Base-by-base conservation (phyloP, 1,140 invertebrate genomes). In the Cydia pomonella region DNA sequence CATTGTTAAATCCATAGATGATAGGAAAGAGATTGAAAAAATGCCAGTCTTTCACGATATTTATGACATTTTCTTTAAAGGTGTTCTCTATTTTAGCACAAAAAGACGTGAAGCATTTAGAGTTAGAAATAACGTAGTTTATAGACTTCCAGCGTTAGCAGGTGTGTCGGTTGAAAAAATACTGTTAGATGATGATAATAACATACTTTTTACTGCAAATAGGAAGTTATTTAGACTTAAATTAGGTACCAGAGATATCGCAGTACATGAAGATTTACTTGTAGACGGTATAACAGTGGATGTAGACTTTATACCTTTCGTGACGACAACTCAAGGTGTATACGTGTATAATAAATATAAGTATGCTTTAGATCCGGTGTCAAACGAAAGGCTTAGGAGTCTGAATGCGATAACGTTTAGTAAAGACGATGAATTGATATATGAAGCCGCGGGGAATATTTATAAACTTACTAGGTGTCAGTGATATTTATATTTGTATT, bases 271-370 rank as follows among this genome's bases (percentile, higher is more conserved):
- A n/a, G 21, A 29, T 16, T 25, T 27, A 9, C 13, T 27, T 0
- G 72, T 73, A 21, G 50, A 50, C 13, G 44, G 23, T 12, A 29
- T 73, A 9, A 27, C 44, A 7, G 41, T 44, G 12, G 50, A 73
- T 29, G 25, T 3, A 1, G 18, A 73, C 16, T 50, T 29, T 9
- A 73, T 53, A 1, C 44, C 72, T 9, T 73, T 27, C 29, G 27
- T 73, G 16, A 44, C 44, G 3, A 53, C 72, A 0, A 50, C 44
- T 0, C 23, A 73, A 53, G 72, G 72, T 1, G 21, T 73, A 7
- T 73, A 73, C 18, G 72, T 73, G 16, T 73, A 73, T 29, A 73
- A 73, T 73, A 73, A 73, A 25, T 73, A 73, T 21, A 73, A 73
- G 16, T 73, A 23, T 12, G 50, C 44, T 18, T 18, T 73, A 44